These are phyloP conservation scores for Drepana falcataria DNA, from an alignment of 2,888 invertebrate species.

Conservation along the genomic window DNA sequence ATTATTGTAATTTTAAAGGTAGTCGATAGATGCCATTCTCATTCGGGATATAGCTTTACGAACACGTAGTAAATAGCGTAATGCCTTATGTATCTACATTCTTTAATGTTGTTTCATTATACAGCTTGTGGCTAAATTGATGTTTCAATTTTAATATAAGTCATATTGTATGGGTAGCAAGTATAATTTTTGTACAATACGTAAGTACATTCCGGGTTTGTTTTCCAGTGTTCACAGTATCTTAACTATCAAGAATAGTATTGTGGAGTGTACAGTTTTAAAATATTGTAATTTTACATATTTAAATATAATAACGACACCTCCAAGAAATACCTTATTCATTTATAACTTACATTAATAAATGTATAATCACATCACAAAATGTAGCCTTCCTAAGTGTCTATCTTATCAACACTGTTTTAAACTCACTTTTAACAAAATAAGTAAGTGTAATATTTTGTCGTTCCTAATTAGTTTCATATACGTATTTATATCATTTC, in stretches of 20 bases:
- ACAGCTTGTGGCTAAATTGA: constrained; percentile 5
- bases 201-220: neutral
- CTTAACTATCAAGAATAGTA: neutral
- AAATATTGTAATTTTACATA: no score
- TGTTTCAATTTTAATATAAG: neutral
- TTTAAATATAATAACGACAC: neutral
- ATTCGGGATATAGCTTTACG: constrained; percentile 84
- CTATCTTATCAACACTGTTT: no score
- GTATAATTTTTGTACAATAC: neutral
- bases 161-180: constrained; percentile 3
- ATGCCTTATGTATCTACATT: constrained; percentile 51
- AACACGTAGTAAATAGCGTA: constrained; percentile 66
- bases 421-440: no score
- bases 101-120: constrained; percentile 39
- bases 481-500: no score
- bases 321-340: constrained; percentile 8
- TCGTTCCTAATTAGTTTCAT: no score
- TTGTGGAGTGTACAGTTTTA: neutral
- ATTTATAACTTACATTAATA: no score
- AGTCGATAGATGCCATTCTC: constrained; percentile 54
- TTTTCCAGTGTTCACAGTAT: neutral
- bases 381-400: no score
- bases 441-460: no score
- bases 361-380: no score
- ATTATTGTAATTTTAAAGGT: constrained; percentile 31